These are phyloP conservation scores for Picathartes gymnocephalus DNA, from an alignment of 2,113 vertebrate genomes.

Conservation along the genomic window DNA sequence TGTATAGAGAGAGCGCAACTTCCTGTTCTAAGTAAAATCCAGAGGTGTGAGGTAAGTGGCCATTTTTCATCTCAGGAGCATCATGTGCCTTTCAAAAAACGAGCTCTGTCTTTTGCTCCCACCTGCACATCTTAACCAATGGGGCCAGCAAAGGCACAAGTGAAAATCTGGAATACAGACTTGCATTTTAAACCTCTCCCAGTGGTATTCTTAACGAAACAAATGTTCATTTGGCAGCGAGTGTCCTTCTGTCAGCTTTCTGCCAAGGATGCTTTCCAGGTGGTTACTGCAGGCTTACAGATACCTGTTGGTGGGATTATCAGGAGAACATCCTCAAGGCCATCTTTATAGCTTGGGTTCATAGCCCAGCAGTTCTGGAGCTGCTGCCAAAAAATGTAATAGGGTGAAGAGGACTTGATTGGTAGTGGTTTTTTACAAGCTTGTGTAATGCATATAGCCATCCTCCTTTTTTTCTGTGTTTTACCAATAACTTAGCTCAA, in stretches of 20 bases:
- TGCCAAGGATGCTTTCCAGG: background rate
- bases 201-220: background rate
- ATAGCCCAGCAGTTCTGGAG: background rate
- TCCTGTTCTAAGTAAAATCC: background rate
- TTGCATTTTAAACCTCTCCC: background rate
- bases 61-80: background rate
- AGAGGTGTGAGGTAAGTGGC: background rate
- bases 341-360: too few relatives aligned
- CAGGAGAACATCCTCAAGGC: background rate
- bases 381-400: background rate
- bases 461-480: background rate
- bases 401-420: background rate
- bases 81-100: background rate
- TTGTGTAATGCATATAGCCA: background rate
- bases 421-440: background rate
- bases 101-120: background rate
- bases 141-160: background rate
- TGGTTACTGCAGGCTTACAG: background rate
- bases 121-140: background rate
- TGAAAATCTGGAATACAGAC: background rate
- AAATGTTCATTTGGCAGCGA: background rate
- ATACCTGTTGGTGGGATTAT: background rate
- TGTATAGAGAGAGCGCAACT: background rate
- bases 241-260: background rate
- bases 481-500: background rate